These are phyloP conservation scores for Polypedilum pembai DNA, from an alignment of 1,140 invertebrate genomes.

Conservation along the genomic window DNA sequence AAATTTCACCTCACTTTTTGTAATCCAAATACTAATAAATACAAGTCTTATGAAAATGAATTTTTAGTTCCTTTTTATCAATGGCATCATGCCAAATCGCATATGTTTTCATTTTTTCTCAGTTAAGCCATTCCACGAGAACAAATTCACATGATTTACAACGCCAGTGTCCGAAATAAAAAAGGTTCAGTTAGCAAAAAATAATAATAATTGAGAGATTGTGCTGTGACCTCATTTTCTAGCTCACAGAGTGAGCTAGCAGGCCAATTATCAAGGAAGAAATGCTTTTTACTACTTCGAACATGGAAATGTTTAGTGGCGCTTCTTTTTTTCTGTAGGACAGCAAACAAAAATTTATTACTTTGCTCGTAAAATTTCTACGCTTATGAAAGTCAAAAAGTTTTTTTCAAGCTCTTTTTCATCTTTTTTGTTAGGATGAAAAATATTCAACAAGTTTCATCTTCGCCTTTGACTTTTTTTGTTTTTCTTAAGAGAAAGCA, in stretches of 20 bases:
- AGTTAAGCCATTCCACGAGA: not conserved
- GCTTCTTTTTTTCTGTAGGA: not conserved
- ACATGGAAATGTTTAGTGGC: not conserved
- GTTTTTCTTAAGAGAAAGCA: not conserved
- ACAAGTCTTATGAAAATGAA: not conserved
- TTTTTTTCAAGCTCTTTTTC: too few species aligned
- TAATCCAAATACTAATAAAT: not conserved
- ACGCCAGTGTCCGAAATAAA: too few species aligned
- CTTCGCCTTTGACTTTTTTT: not conserved
- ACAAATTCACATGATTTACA: too few species aligned
- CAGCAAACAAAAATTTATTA: not conserved
- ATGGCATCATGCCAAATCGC: not conserved
- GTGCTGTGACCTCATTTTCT: too few species aligned
- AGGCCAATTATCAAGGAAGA: too few species aligned
- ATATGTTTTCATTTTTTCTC: not conserved
- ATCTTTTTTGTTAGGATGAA: too few species aligned
- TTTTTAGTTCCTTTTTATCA: not conserved
- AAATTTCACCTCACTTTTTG: too few species aligned
- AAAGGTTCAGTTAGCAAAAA: too few species aligned
- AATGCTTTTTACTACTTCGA: too few species aligned
- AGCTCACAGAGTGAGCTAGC: too few species aligned
- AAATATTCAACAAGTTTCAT: slow-evolving; percentile 5
- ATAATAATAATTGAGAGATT: too few species aligned
- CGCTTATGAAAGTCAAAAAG: too few species aligned
- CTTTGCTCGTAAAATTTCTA: not conserved